phyloP scores from a whole-genome alignment of 2,113 vertebrate species.

The Microcebus murinus region DNA sequence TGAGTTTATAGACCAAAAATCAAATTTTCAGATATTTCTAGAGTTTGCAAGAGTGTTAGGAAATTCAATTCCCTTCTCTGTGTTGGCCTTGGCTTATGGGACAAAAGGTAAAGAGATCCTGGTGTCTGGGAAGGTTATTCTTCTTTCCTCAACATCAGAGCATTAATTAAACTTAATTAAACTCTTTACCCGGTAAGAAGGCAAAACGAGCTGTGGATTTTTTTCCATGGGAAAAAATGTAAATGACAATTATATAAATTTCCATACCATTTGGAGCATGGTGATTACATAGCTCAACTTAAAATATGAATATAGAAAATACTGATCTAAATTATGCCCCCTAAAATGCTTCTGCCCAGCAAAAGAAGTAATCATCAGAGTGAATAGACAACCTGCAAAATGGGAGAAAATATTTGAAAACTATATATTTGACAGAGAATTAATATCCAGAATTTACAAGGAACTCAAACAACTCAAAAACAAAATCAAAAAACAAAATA shows the following conservation, averaged over 20 bases:
- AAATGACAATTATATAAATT: background rate
- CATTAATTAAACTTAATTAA: background rate
- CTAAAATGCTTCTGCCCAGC: too few relatives aligned
- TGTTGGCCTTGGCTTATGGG: background rate
- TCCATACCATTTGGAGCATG: background rate
- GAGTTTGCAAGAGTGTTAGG: background rate
- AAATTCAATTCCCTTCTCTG: background rate
- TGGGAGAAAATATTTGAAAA: too few relatives aligned
- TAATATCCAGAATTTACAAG: too few relatives aligned
- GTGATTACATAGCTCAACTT: background rate
- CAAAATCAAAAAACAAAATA: too few relatives aligned
- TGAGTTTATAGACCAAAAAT: background rate
- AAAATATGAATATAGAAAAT: background rate
- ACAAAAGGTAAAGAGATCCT: background rate
- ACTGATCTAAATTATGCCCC: background rate
- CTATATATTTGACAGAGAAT: too few relatives aligned
- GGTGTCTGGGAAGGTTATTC: background rate
- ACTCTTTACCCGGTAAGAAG: background rate
- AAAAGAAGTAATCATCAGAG: too few relatives aligned
- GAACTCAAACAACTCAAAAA: too few relatives aligned
- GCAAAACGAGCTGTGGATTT: background rate
- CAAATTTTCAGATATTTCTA: background rate
- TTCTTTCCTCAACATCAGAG: background rate
- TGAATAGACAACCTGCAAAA: too few relatives aligned
- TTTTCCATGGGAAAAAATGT: background rate